Conservation (phyloP, 2,888 invertebrate genomes). For the Morpho deidamia region DNA sequence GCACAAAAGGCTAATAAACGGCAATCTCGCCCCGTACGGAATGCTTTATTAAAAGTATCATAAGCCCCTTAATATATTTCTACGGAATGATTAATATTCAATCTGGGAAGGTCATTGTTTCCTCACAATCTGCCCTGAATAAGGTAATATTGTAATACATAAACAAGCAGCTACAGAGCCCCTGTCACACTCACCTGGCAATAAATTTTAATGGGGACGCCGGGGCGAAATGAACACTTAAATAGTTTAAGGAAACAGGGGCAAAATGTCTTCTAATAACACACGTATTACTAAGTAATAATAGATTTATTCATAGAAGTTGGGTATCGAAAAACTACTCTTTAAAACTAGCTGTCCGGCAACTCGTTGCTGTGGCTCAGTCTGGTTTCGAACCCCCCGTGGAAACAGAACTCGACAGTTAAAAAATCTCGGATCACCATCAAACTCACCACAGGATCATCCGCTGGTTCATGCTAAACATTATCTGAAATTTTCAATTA, state of each 20-base stretch:
- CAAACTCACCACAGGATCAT: too few relatives aligned
- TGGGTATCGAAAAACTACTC: too few relatives aligned
- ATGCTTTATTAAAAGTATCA: background rate
- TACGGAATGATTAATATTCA: conserved; percentile 49
- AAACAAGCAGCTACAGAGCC: conserved; percentile 51
- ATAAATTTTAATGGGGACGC: conserved; percentile 21
- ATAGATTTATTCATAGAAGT: too few relatives aligned
- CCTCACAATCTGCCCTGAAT: conserved; percentile 60
- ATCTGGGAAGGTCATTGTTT: conserved; percentile 59
- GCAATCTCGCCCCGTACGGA: background rate
- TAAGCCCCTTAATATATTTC: conserved; percentile 5
- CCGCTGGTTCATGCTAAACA: too few relatives aligned
- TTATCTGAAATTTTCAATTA: too few relatives aligned
- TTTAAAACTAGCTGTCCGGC: too few relatives aligned
- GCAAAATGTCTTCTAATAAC: conserved; percentile 7
- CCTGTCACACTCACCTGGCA: conserved; percentile 28
- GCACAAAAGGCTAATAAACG: background rate
- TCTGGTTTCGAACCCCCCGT: too few relatives aligned
- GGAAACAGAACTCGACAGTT: too few relatives aligned
- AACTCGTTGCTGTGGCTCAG: too few relatives aligned
- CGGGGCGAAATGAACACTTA: conserved; percentile 17
- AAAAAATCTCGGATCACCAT: too few relatives aligned
- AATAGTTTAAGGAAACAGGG: conserved; percentile 16
- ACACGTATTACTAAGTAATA: background rate
- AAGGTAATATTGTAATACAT: conserved; percentile 68